Evolutionary conservation across 2,113 vertebrate species (phyloP).

Genomic region (Sinocyclocheilus grahami): DNA sequence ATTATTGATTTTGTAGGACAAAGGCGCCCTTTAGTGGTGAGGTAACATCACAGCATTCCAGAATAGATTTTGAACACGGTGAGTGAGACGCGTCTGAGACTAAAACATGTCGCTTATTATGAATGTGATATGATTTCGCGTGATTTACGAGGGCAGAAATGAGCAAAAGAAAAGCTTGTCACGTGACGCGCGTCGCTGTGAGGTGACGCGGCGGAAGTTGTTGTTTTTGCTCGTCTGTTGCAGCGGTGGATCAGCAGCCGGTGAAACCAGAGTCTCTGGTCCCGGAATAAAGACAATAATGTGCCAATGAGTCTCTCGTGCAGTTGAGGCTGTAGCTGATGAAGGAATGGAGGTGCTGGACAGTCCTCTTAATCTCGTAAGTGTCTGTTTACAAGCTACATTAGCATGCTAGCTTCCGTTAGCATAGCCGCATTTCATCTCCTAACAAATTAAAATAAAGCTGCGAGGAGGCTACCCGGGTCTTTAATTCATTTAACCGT

Average conservation of each 20-base stretch:
- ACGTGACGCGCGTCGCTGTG: background rate
- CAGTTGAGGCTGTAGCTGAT: constrained; percentile 59
- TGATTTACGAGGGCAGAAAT: background rate
- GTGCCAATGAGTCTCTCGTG: constrained; percentile 69
- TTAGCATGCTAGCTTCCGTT: constrained; percentile 48
- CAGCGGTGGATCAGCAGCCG: constrained; percentile 25
- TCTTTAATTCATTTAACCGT: background rate
- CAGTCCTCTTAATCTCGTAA: constrained; percentile 94
- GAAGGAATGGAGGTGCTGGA: constrained; percentile 91
- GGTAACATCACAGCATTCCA: background rate
- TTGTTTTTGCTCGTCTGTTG: constrained; percentile 31
- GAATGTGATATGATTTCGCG: background rate
- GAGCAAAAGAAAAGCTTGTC: background rate
- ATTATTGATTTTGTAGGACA: background rate
- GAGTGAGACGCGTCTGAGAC: too few relatives aligned
- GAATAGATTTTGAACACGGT: background rate
- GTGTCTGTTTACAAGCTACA: constrained; percentile 67
- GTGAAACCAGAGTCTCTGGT: constrained; percentile 51
- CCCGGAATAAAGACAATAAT: constrained; percentile 24
- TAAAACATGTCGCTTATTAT: background rate
- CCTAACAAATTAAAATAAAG: background rate
- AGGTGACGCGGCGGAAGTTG: constrained; percentile 28
- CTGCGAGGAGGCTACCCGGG: background rate
- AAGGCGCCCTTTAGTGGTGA: constrained; percentile 62
- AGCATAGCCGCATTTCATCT: constrained; percentile 4